phyloP scores from a whole-genome alignment of 2,888 invertebrate species.

The Sphaeridia pumilis region DNA sequence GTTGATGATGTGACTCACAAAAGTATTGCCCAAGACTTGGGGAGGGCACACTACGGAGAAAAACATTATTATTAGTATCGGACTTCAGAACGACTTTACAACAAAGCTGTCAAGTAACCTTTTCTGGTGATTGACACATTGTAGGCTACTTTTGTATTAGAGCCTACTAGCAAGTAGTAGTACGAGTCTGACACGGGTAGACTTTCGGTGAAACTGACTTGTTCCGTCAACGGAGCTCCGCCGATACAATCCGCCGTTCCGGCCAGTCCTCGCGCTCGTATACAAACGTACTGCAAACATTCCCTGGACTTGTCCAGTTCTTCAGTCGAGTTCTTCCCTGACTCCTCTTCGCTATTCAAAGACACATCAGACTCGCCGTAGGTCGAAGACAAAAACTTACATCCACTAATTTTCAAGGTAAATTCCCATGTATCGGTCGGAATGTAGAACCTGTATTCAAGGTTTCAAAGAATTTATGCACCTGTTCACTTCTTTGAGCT shows the following conservation, averaged over 20 bases:
- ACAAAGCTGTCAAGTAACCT: slow-evolving; percentile 18
- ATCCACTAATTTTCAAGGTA: slow-evolving; percentile 40
- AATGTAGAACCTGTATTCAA: slow-evolving; percentile 42
- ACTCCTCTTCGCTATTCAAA: background rate
- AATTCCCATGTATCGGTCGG: slow-evolving; percentile 43
- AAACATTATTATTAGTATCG: background rate
- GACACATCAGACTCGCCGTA: slow-evolving; percentile 4
- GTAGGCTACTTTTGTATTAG: slow-evolving; percentile 41
- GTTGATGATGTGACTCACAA: slow-evolving; percentile 34
- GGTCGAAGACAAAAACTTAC: slow-evolving; percentile 38
- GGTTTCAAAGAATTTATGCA: slow-evolving; percentile 1
- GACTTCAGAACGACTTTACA: background rate
- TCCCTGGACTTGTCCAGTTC: background rate
- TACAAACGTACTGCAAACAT: slow-evolving; percentile 40
- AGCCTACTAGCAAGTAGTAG: slow-evolving; percentile 43
- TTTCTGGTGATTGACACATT: slow-evolving; percentile 39
- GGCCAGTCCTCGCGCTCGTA: slow-evolving; percentile 41
- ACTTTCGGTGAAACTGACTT: slow-evolving; percentile 38
- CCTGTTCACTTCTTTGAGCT: too few species aligned
- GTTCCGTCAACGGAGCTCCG: slow-evolving; percentile 38
- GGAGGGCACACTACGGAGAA: slow-evolving; percentile 32
- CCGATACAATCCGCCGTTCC: slow-evolving; percentile 22
- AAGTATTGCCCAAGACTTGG: slow-evolving; percentile 34
- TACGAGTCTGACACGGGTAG: slow-evolving; percentile 43
- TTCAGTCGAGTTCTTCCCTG: background rate